A percentile compares a stretch with the other conserved stretches of the same genome.
phyloP scores from a whole-genome alignment of 1,140 invertebrate species.

The Thaumetopoea pityocampa region DNA sequence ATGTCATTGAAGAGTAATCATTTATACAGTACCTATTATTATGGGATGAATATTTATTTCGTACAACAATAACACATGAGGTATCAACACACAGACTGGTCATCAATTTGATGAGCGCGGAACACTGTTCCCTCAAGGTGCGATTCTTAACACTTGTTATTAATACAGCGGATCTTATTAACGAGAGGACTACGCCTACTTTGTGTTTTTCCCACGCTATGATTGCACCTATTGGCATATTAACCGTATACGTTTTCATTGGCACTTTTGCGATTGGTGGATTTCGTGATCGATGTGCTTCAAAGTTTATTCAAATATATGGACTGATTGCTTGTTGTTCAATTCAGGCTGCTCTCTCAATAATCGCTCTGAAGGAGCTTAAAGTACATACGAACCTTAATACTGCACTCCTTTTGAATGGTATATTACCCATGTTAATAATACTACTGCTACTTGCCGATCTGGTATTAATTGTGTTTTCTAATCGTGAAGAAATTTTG shows the following conservation, averaged over 20 bases:
- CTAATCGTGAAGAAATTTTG: slow-evolving; percentile 22
- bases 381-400: slow-evolving; percentile 15
- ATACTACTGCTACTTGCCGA: slow-evolving; percentile 41
- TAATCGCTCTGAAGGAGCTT: slow-evolving; percentile 40
- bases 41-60: background rate
- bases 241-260: slow-evolving; percentile 43
- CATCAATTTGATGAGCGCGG: slow-evolving; percentile 39
- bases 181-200: slow-evolving; percentile 37
- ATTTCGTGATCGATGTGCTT: slow-evolving; percentile 20
- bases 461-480: slow-evolving; percentile 36
- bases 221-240: slow-evolving; percentile 37
- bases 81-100: slow-evolving; percentile 9
- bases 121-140: slow-evolving; percentile 37
- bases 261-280: slow-evolving; percentile 33
- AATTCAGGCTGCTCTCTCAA: slow-evolving; percentile 35
- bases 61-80: slow-evolving; percentile 25
- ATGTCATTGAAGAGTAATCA: background rate
- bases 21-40: background rate
- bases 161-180: slow-evolving; percentile 48
- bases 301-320: slow-evolving; percentile 47
- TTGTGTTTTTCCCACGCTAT: slow-evolving; percentile 41
- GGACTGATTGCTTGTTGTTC: slow-evolving; percentile 32
- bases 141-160: slow-evolving; percentile 44
- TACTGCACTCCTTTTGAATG: slow-evolving; percentile 40
- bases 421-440: slow-evolving; percentile 48